phyloP scores from a whole-genome alignment of 2,113 vertebrate genomes.

The Origma solitaria region DNA sequence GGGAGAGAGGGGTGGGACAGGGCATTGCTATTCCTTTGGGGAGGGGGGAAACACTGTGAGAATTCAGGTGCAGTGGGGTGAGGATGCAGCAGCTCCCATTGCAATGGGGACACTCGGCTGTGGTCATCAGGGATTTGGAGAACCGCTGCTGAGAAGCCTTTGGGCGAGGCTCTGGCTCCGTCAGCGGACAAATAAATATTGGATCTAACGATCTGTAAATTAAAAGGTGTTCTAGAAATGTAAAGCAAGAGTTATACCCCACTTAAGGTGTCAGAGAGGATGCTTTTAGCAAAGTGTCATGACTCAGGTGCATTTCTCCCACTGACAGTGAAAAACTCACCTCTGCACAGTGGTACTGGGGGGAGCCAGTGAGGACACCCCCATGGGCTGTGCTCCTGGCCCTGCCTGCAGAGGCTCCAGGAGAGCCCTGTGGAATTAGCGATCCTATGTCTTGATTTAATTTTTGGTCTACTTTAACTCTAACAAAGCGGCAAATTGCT shows the following conservation, averaged over 20 bases:
- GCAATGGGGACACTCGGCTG: fast-evolving
- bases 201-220: not conserved
- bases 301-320: not conserved
- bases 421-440: not conserved
- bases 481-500: constrained; percentile 53
- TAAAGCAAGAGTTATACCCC: not conserved
- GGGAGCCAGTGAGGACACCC: not conserved
- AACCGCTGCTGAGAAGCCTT: not conserved
- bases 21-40: not conserved
- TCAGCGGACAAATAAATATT: not conserved
- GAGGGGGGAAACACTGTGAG: not conserved
- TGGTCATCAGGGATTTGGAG: not conserved
- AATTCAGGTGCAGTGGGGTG: not conserved
- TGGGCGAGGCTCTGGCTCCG: not conserved
- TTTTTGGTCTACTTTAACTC: constrained; percentile 40
- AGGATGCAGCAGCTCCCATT: not conserved
- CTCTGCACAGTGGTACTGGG: fast-evolving
- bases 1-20: not conserved
- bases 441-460: not conserved
- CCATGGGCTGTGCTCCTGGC: fast-evolving
- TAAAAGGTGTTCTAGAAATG: not conserved
- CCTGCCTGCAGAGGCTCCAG: not conserved
- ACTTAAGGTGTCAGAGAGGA: not conserved
- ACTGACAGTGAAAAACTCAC: not conserved
- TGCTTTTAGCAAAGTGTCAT: not conserved